phyloP scores from a whole-genome alignment of 2,888 invertebrate genomes.

The Isotomurus palustris region DNA sequence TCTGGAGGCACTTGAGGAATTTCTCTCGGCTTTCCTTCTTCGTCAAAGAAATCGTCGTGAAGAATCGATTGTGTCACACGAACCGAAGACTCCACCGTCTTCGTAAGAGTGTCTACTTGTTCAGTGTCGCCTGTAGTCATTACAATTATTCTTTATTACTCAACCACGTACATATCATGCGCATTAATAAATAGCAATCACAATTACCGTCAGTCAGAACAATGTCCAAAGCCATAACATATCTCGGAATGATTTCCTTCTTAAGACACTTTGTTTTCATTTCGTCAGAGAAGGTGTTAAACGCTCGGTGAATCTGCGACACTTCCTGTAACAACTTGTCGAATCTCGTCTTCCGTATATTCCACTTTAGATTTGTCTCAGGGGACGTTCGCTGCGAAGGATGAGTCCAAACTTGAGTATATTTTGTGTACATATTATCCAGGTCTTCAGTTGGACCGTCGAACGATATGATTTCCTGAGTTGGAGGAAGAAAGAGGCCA shows the following conservation, averaged over 20 bases:
- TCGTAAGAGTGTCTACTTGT: slow-evolving; percentile 18
- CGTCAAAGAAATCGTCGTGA: slow-evolving; percentile 18
- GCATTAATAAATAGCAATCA: not conserved
- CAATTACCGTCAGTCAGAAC: slow-evolving; percentile 34
- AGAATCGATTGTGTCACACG: slow-evolving; percentile 18
- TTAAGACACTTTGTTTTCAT: slow-evolving; percentile 29
- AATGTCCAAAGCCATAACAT: slow-evolving; percentile 36
- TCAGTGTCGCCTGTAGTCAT: not conserved
- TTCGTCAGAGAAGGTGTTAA: slow-evolving; percentile 24
- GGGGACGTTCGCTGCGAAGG: slow-evolving; percentile 7
- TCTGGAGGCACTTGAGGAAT: slow-evolving; percentile 5
- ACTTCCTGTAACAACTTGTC: slow-evolving; percentile 30
- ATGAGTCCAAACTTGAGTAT: slow-evolving; percentile 30
- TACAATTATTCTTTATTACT: not conserved
- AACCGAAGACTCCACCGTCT: slow-evolving; percentile 20
- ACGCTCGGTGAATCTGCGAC: slow-evolving; percentile 28
- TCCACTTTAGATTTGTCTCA: slow-evolving; percentile 13
- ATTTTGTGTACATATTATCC: slow-evolving; percentile 25
- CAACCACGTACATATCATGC: not conserved
- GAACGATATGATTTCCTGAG: slow-evolving; percentile 20
- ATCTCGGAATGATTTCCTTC: slow-evolving; percentile 30
- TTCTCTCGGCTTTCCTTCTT: slow-evolving; percentile 2
- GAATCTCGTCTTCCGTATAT: slow-evolving; percentile 26
- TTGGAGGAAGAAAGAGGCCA: slow-evolving; percentile 32
- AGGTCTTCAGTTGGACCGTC: slow-evolving; percentile 13